Conservation (phyloP, 2,113 vertebrate genomes). For the Phyllostomus hastatus region DNA sequence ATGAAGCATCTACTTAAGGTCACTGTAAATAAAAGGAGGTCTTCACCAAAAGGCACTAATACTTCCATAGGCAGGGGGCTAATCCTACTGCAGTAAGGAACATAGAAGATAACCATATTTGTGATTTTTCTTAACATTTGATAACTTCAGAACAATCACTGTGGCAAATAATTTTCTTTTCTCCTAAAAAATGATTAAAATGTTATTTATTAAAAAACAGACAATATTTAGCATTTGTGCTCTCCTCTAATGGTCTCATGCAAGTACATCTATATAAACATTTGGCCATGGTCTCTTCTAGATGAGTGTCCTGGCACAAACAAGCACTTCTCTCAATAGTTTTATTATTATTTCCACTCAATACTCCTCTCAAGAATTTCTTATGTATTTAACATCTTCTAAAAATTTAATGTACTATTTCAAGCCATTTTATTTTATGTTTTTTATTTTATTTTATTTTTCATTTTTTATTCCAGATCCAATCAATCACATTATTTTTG, state of each 20-base stretch:
- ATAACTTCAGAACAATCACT: not conserved
- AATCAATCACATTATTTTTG: not conserved
- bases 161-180: not conserved
- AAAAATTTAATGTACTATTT: not conserved
- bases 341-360: conserved; percentile 23
- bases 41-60: not conserved
- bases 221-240: conserved; percentile 1
- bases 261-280: conserved; percentile 26
- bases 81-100: not conserved
- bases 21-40: not conserved
- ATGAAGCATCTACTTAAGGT: not conserved
- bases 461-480: not conserved
- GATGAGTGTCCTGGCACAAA: not conserved
- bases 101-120: not conserved
- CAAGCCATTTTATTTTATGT: not conserved
- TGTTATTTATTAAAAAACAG: conserved; percentile 38
- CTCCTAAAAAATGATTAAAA: conserved; percentile 13
- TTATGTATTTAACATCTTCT: not conserved
- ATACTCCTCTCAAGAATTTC: not conserved
- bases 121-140: not conserved
- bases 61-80: not conserved
- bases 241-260: not conserved
- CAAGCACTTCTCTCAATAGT: not conserved
- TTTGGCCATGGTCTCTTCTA: not conserved
- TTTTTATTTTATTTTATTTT: too few relatives aligned